Evolutionary conservation across 2,888 invertebrate genomes (phyloP), one percentile per base, ranked within the genome.

Genomic region (Drosophila borborema): DNA sequence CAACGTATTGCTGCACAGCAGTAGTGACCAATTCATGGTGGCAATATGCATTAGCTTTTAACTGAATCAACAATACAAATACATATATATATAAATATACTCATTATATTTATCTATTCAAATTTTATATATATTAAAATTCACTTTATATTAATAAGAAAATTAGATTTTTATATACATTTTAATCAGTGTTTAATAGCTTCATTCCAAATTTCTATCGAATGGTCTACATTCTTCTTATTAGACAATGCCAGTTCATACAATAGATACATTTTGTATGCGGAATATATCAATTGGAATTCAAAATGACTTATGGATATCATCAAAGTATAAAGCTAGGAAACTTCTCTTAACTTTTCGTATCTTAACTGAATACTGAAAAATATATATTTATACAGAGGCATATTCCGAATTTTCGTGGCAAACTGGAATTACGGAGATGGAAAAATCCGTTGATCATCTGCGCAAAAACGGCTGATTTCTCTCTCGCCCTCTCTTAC

Each of bases 1-100:
- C 85, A 92, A 90, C 71, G 76, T 91, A 43, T 79, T 91, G 62
- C 84, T 92, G 76, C 85, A 91, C 80, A 91, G 59, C 40, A 41
- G 34, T 6, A 60, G 36, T 28, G 58, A 41, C 64, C 51, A 20
- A 62, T 36, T 28, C 28, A 48, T 77, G 74, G 58, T 69, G 84
- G 89, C 84, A 84, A 84, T 84, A 84, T 66, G 72, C 75, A 71
- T 46, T 46, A 64, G 70, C 82, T 70, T 78, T 68, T 61, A 80
- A 70, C 41, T 61, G 51, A 70, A 64, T 69, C 72, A 64, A 49
- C 58, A 64, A 65, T 36, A 55, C 23, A 31, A 40, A 6, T 6
- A 38, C 14, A 38, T 12, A 14, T 38, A 2, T 6, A 28, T 28
- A 28, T 28, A 28, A 6, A 28, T 28, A 23, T 23, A 23, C 20